Base-by-base conservation (phyloP, 2,113 vertebrate genomes). In the Trachemys scripta region DNA sequence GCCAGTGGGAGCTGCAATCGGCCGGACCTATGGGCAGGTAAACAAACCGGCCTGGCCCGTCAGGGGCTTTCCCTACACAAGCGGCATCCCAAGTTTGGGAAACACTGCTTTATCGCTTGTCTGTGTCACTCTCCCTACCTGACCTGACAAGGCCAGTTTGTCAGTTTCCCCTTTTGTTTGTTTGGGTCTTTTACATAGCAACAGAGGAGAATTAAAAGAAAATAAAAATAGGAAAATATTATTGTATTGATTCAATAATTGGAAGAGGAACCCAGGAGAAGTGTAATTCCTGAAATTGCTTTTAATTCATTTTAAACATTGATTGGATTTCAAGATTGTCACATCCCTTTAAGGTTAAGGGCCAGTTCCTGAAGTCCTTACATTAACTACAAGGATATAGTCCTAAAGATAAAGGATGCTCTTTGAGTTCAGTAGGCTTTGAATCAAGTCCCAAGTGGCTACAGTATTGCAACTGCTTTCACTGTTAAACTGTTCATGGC, bases 401-500 rank as follows among this genome's bases (percentile, higher is more conserved):
- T 89, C 56, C 22, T 27, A 84, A 78, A 10, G 72, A 47, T 51
- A 51, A 75, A 88, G 90, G 5, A 14, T 90, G 35, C 53, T 81
- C 88, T 31, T 20, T 81, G 79, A 81, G 87, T 93, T 96, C 45
- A 93, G 4, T 24, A 76, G 83, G 29, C 14, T 92, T 91, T 86
- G 10, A 84, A 14, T 84, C 91, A 82, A 10, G 29, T 80, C 27
- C 45, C 45, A 62, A 45, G 62, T 78, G 53, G 11, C 42, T 94
- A 80, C 90, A 94, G 85, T 79, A 27, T 8, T 45, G 5, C 38
- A 80, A 19, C 80, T 62, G 62, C 12, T 27, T 65, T 14, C 0
- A 0, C 8, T 57, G 27, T 27, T 85, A 80, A 78, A 45, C 6
- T 92, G 29, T 42, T 80, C 53, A 31, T 79, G 20, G 17, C 84